A percentile compares a stretch with the other conserved stretches of the same genome.
phyloP scores from a whole-genome alignment of 2,113 vertebrate species.

The Capreolus pygargus region DNA sequence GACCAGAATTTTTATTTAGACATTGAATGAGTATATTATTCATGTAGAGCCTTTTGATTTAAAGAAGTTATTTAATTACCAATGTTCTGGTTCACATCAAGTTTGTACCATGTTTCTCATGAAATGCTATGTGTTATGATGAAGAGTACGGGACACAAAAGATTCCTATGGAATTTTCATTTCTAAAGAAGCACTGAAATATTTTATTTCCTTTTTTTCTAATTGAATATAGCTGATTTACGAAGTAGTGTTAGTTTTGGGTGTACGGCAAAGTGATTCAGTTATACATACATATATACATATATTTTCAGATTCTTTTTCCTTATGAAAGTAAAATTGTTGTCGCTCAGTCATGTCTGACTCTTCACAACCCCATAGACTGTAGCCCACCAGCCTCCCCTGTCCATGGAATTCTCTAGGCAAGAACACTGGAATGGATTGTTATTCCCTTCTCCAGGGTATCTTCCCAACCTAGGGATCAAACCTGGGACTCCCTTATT shows the following conservation, averaged over 20 bases:
- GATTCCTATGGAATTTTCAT: not conserved
- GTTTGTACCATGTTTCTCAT: not conserved
- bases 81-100: not conserved
- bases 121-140: not conserved
- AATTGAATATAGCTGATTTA: not conserved
- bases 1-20: not conserved
- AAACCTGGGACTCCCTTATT: not conserved
- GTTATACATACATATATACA: not conserved
- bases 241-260: not conserved
- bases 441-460: not conserved
- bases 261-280: not conserved
- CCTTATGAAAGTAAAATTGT: not conserved
- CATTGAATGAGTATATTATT: not conserved
- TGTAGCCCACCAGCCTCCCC: not conserved
- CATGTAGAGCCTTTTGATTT: not conserved
- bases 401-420: not conserved
- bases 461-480: not conserved
- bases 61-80: not conserved
- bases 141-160: not conserved
- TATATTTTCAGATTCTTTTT: not conserved
- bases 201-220: not conserved
- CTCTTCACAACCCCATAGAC: not conserved
- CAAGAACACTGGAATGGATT: not conserved
- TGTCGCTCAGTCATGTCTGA: not conserved
- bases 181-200: not conserved